Evolutionary conservation across 2,888 invertebrate species (phyloP), one percentile per base, ranked within the genome.

Genomic region (Lypha dubia): DNA sequence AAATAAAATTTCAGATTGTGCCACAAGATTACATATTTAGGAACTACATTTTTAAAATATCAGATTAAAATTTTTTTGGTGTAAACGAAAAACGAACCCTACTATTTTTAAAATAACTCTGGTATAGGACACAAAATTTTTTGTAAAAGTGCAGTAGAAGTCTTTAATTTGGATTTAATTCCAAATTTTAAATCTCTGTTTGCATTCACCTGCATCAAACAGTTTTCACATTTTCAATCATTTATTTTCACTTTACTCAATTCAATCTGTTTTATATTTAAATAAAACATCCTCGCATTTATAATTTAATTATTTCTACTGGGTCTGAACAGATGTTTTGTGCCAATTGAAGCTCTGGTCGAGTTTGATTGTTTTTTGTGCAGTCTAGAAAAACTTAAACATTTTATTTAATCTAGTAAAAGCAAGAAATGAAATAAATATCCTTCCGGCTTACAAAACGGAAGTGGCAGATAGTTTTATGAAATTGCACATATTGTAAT

Each of bases 361-460:
- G 60, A 44, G 38, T 53, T n/a, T n/a, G n/a, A 62, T 22, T 24
- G 22, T 35, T n/a, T n/a, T n/a, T n/a, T n/a, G n/a, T 17, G 5
- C 6, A 13, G 60, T n/a, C 65, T 68, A 51, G 11, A 44, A 17
- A 46, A 44, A 20, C 13, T 13, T 22, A 24, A 65, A 65, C 24
- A 67, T 56, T 17, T 46, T 63, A 63, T 17, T 15, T 1, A 35
- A 75, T 32, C 24, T 15, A 17, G 9, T 71, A 53, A 8, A 81
- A 67, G 58, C 3, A 35, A 75, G 11, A 38, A 79, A 62, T 38
- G 8, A 62, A 53, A 60, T 73, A 41, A 63, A 75, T 65, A 75
- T 73, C 56, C 80, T 80, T 84, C 84, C 84, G 84, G 84, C n/a
- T 60, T 56, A 73, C 53, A 49, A 56, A 80, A 60, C 80, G 76